These are phyloP conservation scores for Girardia tigrina DNA, from an alignment of 2,888 invertebrate genomes.

Conservation along the genomic window DNA sequence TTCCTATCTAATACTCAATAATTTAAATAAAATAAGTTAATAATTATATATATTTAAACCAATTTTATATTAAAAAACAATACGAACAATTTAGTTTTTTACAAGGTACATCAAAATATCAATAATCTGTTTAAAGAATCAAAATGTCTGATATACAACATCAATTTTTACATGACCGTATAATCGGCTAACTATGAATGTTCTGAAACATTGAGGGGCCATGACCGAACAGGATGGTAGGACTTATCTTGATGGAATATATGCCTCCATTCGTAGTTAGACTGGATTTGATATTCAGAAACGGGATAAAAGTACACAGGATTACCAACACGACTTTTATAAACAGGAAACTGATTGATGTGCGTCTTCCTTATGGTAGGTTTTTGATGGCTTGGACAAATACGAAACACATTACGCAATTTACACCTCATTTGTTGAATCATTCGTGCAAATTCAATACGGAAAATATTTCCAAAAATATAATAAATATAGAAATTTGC, in stretches of 20 bases:
- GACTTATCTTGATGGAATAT: background rate
- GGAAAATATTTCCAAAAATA: constrained; percentile 10
- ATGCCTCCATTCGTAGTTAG: background rate
- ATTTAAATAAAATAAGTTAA: too few relatives aligned
- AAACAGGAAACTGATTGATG: background rate
- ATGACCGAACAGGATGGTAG: background rate
- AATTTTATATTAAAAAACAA: too few relatives aligned
- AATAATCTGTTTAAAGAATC: too few relatives aligned
- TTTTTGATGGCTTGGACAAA: background rate
- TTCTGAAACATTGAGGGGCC: background rate
- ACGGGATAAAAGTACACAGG: background rate
- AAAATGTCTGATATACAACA: too few relatives aligned
- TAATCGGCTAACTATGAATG: background rate
- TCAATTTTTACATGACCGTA: too few relatives aligned
- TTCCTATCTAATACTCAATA: too few relatives aligned
- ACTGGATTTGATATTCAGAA: background rate
- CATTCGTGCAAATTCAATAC: background rate
- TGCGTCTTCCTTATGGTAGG: background rate
- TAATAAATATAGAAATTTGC: background rate
- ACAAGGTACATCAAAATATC: too few relatives aligned
- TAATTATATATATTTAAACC: too few relatives aligned
- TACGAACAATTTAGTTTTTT: too few relatives aligned
- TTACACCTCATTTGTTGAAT: background rate
- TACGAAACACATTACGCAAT: background rate
- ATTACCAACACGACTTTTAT: background rate